Evolutionary conservation across 2,113 vertebrate species (phyloP), one percentile per base, ranked within the genome.

Genomic region (Micronycteris hirsuta): DNA sequence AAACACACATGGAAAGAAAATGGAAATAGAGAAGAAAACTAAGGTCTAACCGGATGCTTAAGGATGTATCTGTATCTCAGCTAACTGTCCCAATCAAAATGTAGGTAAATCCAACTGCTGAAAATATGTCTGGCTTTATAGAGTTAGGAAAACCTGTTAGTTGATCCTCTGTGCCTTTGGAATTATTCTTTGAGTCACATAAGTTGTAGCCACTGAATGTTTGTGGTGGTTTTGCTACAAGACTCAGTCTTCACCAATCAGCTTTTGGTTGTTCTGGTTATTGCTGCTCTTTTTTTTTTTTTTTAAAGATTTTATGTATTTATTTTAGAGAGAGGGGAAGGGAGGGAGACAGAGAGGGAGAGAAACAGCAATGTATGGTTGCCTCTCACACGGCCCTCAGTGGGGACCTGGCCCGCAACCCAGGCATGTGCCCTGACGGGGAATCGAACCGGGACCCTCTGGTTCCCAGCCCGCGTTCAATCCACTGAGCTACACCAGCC

Each of bases 81-180:
- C 33, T 73, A 82, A 52, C 7, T 12, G 13, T 76, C 45, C 65
- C 15, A 76, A 61, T 2, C 47, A 93, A 84, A 87, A 77, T 6
- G 14, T 33, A 80, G 41, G 12, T 43, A 85, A 85, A 95, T 19
- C 67, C n/a, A 76, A 61, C 45, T 88, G 87, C 12, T 49, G 54
- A 81, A 96, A 74, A 54, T 6, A 12, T 16, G 65, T 12, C 33
- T 80, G 65, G 3, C 12, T 76, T 80, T 89, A 24, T 14, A 91
- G 33, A 61, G 45, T 41, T 12, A 87, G 43, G 58, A 24, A 90
- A 54, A 56, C 24, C 8, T 65, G 6, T 7, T 52, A 26, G 45
- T 49, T 28, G 16, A 31, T 19, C 3, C 10, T 63, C 52, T 5
- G 1, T 36, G 7, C 15, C n/a, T 20, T 26, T 0, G 4, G 16